Evolutionary conservation across 2,113 vertebrate species (phyloP).

Genomic region (Manacus vitellinus): DNA sequence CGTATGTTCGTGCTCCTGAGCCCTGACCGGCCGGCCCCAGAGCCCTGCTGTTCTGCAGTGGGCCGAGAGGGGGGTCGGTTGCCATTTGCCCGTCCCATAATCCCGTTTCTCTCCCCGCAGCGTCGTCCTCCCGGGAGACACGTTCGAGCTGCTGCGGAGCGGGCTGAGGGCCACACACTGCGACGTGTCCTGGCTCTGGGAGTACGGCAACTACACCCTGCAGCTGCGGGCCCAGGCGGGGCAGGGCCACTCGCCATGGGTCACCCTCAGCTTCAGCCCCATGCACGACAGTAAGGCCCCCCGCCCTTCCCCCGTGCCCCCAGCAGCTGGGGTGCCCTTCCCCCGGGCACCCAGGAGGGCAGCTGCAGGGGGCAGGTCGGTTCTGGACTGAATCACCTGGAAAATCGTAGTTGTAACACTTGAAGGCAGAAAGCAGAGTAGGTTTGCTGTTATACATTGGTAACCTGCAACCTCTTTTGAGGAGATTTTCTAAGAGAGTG

Average conservation of each 20-base stretch:
- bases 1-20: rapidly evolving
- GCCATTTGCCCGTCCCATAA: background rate
- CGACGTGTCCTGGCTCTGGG: constrained; percentile 61
- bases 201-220: constrained; percentile 31
- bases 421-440: background rate
- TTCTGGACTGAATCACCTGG: background rate
- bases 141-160: background rate
- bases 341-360: too few species aligned
- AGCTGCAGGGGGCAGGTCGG: rapidly evolving
- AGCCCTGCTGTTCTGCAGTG: background rate
- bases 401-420: background rate
- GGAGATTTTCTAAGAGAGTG: background rate
- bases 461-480: background rate
- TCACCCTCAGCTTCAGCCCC: constrained; percentile 59
- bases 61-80: background rate
- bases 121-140: background rate
- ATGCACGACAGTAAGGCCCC: constrained; percentile 73
- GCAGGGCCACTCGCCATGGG: constrained; percentile 49
- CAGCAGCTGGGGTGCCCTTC: too few species aligned
- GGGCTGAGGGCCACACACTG: background rate
- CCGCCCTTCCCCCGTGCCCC: too few species aligned
- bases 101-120: background rate
- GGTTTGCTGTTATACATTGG: rapidly evolving
- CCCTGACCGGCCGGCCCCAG: background rate
- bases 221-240: constrained; percentile 55